phyloP scores from a whole-genome alignment of 2,797 vertebrate genomes.

The Rhincodon typus region DNA sequence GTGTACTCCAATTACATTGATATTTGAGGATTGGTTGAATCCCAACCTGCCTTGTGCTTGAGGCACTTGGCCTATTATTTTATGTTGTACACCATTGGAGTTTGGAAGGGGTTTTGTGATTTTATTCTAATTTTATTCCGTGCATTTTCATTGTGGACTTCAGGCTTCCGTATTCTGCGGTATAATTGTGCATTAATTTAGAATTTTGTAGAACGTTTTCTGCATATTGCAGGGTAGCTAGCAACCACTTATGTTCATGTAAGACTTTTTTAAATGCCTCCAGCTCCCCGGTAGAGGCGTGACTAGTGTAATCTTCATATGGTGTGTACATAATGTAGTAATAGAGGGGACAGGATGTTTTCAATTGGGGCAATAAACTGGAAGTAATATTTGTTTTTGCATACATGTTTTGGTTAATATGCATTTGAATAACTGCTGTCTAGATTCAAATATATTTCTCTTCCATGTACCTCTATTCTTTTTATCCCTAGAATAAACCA shows the following conservation, averaged over 20 bases:
- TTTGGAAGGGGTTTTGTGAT: not conserved
- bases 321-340: not conserved
- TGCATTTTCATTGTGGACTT: not conserved
- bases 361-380: not conserved
- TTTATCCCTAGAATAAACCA: slow-evolving; percentile 47
- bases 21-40: not conserved
- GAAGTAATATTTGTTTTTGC: not conserved
- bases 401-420: not conserved
- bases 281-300: not conserved
- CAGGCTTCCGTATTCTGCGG: not conserved
- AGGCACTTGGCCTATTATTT: not conserved
- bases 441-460: not conserved
- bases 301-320: not conserved
- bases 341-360: not conserved
- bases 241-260: not conserved
- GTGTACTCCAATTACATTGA: not conserved
- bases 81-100: not conserved
- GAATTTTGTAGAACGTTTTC: not conserved
- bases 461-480: not conserved
- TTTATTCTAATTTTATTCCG: not conserved
- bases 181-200: not conserved
- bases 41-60: not conserved
- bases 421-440: not conserved
- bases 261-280: not conserved
- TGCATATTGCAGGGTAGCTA: not conserved